Base-by-base conservation (phyloP, 2,888 invertebrate genomes). In the Aricia artaxerxes region DNA sequence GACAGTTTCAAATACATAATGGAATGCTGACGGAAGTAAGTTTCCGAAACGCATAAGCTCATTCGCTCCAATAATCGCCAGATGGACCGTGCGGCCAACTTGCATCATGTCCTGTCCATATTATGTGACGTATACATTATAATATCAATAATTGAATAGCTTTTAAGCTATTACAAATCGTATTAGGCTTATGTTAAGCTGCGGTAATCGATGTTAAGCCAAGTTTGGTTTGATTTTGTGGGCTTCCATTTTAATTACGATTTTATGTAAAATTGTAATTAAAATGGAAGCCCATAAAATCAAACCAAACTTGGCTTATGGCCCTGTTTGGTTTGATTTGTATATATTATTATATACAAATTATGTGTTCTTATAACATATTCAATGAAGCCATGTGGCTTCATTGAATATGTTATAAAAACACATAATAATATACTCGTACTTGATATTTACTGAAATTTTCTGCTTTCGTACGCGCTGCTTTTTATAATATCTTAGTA, bases 41-140 rank as follows among this genome's bases (percentile, higher is more conserved):
- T 84, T 83, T 82, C 83, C 79, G 81, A 83, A 81, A 81, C 82
- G 82, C 81, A 85, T 88, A 90, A 89, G 88, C 88, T 84, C 88
- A 88, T 91, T 90, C 88, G 86, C 87, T 87, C 86, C 87, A 88
- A 86, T 91, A 89, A 86, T 86, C 88, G 89, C 84, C 87, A 86
- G 85, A 86, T 85, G 85, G 82, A 83, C 83, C 83, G 83, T 84
- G 85, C 85, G 85, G 85, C 82, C 82, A 83, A 83, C 83, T 82
- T 84, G 85, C 85, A 84, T 80, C 80, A 80, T 81, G 82, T 83
- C 83, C 81, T 85, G 85, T 82, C 83, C 85, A 85, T 86, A 76
- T 76, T 53, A 78, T 78, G 78, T 79, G 78, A 78, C 77, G 44
- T 78, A 73, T 78, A 73, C 78, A 53, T 78, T 79, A 78, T 80